Evolutionary conservation across 2,888 invertebrate genomes (phyloP), one percentile per base, ranked within the genome.

Genomic region (Arge pagana): DNA sequence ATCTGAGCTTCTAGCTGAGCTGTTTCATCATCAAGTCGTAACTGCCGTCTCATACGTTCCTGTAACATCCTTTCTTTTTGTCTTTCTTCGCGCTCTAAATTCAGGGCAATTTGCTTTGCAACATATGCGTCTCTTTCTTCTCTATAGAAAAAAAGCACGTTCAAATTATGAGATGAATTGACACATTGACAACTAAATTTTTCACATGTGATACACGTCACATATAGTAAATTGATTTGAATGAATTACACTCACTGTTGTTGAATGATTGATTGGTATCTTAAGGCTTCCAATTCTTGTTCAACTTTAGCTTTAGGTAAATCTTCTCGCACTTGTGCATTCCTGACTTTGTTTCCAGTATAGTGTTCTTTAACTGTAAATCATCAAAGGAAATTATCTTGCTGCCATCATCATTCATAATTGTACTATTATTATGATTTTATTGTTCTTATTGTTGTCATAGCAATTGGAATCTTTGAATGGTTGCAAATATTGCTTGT

Each of bases 311-410:
- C 91, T 64, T 84, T 82, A 4, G 90, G 90, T 64, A 89, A 83
- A 76, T 92, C 92, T 67, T 89, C 87, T 31, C 91, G 80, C 4
- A 91, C 88, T 50, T 87, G 82, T 3, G 88, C 87, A 77, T 90
- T 89, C 50, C 89, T 82, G 53, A 80, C 83, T 61, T 86, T 84
- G 77, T 92, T 92, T 49, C 88, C 85, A 43, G 85, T 85, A 67
- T 89, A 87, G 74, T 91, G 91, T 65, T 87, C 85, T 60, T 83
- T 82, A 68, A 88, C 88, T 89, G 70, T 7, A 51, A 66, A 64
- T 8, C 31, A 43, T n/a, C 54, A 54, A 31, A 41, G n/a, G 50
- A 18, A 51, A 42, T 45, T 23, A 5, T 23, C n/a, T 33, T 18
- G 13, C 24, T 35, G 23, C n/a, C n/a, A n/a, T 45, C 19, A n/a